Percentiles rank a stretch among this genome's conserved stretches.
phyloP scores from a whole-genome alignment of 1,140 invertebrate species.

The Samia ricini region DNA sequence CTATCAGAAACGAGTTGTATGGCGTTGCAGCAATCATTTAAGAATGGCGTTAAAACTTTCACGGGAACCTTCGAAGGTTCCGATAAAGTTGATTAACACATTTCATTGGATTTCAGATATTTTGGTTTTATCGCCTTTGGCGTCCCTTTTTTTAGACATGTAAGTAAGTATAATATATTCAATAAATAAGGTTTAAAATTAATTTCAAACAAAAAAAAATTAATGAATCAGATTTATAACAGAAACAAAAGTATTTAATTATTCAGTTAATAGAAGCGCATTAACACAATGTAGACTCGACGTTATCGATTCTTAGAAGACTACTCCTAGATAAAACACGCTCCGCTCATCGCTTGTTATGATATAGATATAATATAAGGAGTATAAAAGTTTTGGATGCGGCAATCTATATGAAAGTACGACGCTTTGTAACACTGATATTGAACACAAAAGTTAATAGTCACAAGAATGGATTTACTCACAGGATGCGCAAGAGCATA shows the following conservation, averaged over 20 bases:
- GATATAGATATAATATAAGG: not conserved
- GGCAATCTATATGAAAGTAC: not conserved
- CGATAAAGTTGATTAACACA: conserved; percentile 17
- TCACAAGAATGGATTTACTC: not conserved
- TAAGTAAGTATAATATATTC: too few relatives aligned
- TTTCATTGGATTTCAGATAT: conserved; percentile 10
- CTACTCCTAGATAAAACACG: not conserved
- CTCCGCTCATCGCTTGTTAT: not conserved
- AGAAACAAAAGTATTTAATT: too few relatives aligned
- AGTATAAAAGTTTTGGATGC: not conserved
- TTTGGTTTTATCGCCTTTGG: not conserved
- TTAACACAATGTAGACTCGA: not conserved
- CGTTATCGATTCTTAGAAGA: not conserved
- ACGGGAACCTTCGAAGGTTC: conserved; percentile 13
- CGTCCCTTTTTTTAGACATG: not conserved
- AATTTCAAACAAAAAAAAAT: too few relatives aligned
- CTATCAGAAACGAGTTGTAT: conserved; percentile 10
- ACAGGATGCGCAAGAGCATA: not conserved
- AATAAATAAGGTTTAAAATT: too few relatives aligned
- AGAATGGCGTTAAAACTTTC: conserved; percentile 11
- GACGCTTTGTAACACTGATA: not conserved
- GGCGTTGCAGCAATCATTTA: conserved; percentile 20
- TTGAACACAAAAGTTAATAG: not conserved
- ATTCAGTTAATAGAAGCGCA: not conserved
- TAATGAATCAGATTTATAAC: too few relatives aligned